Evolutionary conservation across 2,797 vertebrate genomes (phyloP).

Genomic region (Platyrinchus mystaceus): DNA sequence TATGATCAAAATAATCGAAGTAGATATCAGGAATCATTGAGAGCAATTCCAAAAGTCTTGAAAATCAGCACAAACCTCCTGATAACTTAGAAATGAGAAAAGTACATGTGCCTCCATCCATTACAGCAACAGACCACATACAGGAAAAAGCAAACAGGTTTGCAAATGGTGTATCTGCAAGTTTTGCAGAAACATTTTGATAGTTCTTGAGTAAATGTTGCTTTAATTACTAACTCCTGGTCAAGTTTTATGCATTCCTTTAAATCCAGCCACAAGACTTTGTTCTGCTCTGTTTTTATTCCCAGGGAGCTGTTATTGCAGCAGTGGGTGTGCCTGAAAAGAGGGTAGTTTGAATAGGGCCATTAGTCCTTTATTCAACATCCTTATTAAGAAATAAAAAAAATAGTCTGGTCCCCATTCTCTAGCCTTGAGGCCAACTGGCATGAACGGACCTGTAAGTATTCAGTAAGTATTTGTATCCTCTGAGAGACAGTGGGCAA

Average conservation of each 20-base stretch:
- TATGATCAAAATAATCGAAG: not conserved
- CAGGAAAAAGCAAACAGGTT: not conserved
- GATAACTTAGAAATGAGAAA: not conserved
- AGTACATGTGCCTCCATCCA: fast-evolving
- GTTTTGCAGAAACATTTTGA: not conserved
- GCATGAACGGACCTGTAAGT: not conserved
- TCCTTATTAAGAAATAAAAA: not conserved
- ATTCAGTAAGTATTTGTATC: not conserved
- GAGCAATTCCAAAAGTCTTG: not conserved
- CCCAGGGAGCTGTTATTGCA: not conserved
- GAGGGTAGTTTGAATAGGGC: not conserved
- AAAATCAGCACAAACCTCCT: not conserved
- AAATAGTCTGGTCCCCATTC: not conserved
- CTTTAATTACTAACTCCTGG: not conserved
- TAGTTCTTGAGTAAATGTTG: not conserved
- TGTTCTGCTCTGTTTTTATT: not conserved
- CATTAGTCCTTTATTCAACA: not conserved
- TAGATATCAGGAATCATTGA: not conserved
- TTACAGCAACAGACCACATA: not conserved
- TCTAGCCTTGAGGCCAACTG: not conserved
- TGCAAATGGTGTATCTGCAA: not conserved
- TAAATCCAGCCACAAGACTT: not conserved
- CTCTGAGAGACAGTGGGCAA: not conserved
- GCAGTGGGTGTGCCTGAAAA: not conserved
- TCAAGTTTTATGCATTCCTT: not conserved